A percentile compares a stretch with the other conserved stretches of the same genome.
phyloP scores from a whole-genome alignment of 2,797 vertebrate species.

The Cyclopterus lumpus region DNA sequence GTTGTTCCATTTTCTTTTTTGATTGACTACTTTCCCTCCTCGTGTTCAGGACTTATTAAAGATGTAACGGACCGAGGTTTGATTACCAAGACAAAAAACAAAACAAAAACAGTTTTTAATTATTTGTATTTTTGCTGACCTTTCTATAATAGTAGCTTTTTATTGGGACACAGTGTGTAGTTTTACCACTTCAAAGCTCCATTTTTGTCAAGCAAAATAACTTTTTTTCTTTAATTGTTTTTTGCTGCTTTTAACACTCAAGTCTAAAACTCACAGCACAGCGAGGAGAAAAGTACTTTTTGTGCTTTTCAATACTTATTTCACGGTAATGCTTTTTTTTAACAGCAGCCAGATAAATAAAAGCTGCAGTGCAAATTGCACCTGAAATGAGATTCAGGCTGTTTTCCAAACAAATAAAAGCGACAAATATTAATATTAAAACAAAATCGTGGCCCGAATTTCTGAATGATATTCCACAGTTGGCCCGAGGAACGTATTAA shows the following conservation, averaged over 20 bases:
- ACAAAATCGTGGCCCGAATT: slow-evolving; percentile 5
- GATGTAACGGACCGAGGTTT: too few relatives aligned
- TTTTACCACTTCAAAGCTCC: background rate
- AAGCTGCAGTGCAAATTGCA: slow-evolving; percentile 14
- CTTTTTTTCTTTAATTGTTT: background rate
- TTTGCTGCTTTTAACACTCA: background rate
- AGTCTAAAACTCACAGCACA: background rate
- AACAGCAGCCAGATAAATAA: slow-evolving; percentile 1
- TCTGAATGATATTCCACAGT: slow-evolving; percentile 17
- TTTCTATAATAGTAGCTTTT: background rate
- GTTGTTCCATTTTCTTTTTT: background rate
- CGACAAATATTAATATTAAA: slow-evolving; percentile 14
- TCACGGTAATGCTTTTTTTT: too few relatives aligned
- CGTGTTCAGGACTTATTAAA: background rate
- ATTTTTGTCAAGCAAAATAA: too few relatives aligned
- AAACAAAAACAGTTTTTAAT: background rate
- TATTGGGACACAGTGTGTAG: background rate
- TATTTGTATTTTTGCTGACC: background rate
- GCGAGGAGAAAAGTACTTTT: background rate
- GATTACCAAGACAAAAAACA: background rate
- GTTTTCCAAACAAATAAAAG: slow-evolving; percentile 27
- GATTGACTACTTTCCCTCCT: background rate
- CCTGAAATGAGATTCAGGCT: slow-evolving; percentile 23
- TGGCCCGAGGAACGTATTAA: background rate
- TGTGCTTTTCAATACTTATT: background rate